These are phyloP conservation scores for Rugalucina vietnamica DNA, from an alignment of 2,888 invertebrate genomes.

Conservation along the genomic window DNA sequence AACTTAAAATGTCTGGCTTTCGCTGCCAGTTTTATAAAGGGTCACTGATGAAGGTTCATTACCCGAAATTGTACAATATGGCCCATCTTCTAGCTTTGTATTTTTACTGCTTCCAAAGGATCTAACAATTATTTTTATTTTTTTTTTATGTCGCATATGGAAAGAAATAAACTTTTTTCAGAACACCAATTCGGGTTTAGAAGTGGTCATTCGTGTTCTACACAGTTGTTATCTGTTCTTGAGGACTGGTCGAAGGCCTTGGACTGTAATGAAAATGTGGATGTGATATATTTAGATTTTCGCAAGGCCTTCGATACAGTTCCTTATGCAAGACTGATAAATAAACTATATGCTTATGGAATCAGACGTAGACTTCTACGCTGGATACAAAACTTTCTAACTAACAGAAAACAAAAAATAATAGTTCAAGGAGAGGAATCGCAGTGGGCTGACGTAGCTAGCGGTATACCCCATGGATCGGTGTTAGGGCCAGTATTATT, in stretches of 20 bases:
- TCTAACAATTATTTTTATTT: no score
- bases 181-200: conserved; percentile 16
- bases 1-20: no score
- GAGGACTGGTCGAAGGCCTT: conserved; percentile 1
- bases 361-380: background rate
- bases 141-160: conserved; percentile 24
- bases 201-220: background rate
- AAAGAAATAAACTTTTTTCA: conserved; percentile 8
- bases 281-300: conserved; percentile 22
- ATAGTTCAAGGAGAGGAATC: conserved; percentile 5
- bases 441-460: conserved; percentile 8
- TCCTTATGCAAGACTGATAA: conserved; percentile 4
- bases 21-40: no score
- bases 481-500: conserved; percentile 20
- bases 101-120: no score
- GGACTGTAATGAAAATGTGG: background rate
- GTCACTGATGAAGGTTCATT: no score
- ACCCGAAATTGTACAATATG: no score
- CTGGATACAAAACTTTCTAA: conserved; percentile 30
- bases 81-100: no score
- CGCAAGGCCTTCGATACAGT: conserved; percentile 27
- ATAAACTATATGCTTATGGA: conserved; percentile 12
- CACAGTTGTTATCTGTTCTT: background rate
- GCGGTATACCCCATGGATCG: conserved; percentile 30
- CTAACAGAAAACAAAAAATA: conserved; percentile 21